phyloP scores from a whole-genome alignment of 2,888 invertebrate genomes.

The Pecten maximus region DNA sequence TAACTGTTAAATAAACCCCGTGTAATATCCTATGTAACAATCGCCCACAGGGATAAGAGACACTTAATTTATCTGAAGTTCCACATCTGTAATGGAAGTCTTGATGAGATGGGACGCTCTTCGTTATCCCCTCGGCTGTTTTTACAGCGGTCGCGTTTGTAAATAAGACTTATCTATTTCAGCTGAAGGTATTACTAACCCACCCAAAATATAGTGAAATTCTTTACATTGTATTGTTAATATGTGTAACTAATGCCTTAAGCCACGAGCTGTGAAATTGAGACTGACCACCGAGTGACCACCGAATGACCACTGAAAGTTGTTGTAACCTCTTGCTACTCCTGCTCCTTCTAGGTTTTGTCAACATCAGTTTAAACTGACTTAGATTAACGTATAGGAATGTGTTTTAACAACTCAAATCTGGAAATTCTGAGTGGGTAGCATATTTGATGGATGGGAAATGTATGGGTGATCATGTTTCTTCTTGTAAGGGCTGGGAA shows the following conservation, averaged over 20 bases:
- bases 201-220: slow-evolving; percentile 17
- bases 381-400: background rate
- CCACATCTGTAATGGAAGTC: background rate
- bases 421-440: too few species aligned
- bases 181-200: background rate
- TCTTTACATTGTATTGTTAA: slow-evolving; percentile 14
- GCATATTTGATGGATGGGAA: too few species aligned
- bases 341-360: background rate
- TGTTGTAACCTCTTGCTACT: background rate
- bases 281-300: background rate
- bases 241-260: slow-evolving; percentile 15
- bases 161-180: background rate
- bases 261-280: background rate
- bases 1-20: too few species aligned
- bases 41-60: background rate
- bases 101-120: background rate
- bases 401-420: background rate
- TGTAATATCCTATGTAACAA: background rate
- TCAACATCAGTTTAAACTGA: background rate
- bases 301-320: background rate
- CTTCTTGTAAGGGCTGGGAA: too few species aligned
- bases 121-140: background rate
- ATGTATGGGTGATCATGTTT: too few species aligned
- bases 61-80: background rate
- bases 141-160: slow-evolving; percentile 2